Evolutionary conservation across 2,888 invertebrate genomes (phyloP).

Genomic region (Troides helena): DNA sequence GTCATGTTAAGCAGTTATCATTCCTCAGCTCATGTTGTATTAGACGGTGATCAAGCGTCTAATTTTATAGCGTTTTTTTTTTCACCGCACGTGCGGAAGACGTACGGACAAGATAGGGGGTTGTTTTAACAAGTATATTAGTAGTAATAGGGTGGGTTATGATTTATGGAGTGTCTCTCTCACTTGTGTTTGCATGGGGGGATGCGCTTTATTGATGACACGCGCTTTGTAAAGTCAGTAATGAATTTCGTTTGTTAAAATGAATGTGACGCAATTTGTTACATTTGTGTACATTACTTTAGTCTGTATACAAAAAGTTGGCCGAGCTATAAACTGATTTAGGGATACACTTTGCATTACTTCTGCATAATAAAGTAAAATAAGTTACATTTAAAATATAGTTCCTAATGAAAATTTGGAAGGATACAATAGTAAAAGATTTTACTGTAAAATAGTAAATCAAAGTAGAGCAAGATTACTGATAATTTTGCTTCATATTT

Average conservation of each 20-base stretch:
- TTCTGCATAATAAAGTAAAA: no score
- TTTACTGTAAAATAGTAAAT: no score
- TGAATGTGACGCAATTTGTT: constrained; percentile 30
- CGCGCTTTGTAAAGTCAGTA: constrained; percentile 54
- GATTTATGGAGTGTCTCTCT: constrained; percentile 76
- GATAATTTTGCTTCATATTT: no score
- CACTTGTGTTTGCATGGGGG: constrained; percentile 68
- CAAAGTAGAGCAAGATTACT: no score
- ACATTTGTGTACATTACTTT: not conserved
- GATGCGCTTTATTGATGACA: constrained; percentile 73
- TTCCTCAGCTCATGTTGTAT: constrained; percentile 51
- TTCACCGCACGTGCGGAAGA: constrained; percentile 57
- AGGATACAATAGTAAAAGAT: no score
- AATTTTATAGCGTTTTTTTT: constrained; percentile 68
- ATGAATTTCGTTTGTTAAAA: constrained; percentile 47
- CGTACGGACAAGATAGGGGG: constrained; percentile 73
- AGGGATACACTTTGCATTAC: not conserved
- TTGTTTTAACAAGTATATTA: constrained; percentile 80
- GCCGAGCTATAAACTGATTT: not conserved
- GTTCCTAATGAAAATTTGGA: no score
- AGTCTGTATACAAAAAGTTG: not conserved
- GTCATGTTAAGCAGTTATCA: constrained; percentile 75
- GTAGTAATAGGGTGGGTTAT: constrained; percentile 70
- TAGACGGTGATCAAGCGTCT: constrained; percentile 54
- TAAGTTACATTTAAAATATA: no score